Evolutionary conservation across 2,888 invertebrate genomes (phyloP).

Genomic region (Diaperis boleti): DNA sequence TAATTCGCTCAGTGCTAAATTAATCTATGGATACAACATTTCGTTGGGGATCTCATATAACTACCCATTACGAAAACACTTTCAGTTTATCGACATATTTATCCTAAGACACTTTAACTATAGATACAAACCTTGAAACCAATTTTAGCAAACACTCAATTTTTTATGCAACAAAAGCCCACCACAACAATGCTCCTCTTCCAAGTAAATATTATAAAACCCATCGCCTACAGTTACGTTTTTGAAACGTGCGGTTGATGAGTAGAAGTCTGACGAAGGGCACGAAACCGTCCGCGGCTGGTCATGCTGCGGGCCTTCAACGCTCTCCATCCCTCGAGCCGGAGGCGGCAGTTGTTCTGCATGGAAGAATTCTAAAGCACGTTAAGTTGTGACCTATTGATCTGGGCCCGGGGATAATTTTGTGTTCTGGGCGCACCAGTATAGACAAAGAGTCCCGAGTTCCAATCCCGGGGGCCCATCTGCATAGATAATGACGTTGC

Average conservation of each 20-base stretch:
- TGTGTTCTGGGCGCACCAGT: constrained; percentile 54
- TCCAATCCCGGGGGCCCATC: constrained; percentile 63
- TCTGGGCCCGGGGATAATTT: constrained; percentile 52
- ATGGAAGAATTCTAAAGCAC: constrained; percentile 55
- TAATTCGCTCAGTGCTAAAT: no score
- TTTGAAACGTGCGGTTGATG: constrained; percentile 24
- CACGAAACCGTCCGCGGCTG: constrained; percentile 19
- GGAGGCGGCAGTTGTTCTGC: constrained; percentile 49
- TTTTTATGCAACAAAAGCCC: background rate
- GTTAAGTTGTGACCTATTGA: constrained; percentile 60
- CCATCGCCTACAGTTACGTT: constrained; percentile 5
- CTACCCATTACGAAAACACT: no score
- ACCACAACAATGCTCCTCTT: constrained; percentile 13
- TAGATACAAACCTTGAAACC: background rate
- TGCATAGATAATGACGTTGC: constrained; percentile 64
- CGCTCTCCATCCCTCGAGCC: constrained; percentile 42
- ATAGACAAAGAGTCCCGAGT: constrained; percentile 61
- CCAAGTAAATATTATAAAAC: constrained; percentile 18
- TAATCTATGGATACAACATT: no score
- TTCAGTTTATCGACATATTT: no score
- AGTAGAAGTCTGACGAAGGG: constrained; percentile 1
- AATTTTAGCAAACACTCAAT: constrained; percentile 1
- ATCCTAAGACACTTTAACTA: no score
- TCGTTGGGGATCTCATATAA: no score
- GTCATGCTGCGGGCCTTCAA: constrained; percentile 34